These are phyloP conservation scores for Stegana nigrithorax DNA, from an alignment of 2,888 invertebrate genomes.

Conservation along the genomic window DNA sequence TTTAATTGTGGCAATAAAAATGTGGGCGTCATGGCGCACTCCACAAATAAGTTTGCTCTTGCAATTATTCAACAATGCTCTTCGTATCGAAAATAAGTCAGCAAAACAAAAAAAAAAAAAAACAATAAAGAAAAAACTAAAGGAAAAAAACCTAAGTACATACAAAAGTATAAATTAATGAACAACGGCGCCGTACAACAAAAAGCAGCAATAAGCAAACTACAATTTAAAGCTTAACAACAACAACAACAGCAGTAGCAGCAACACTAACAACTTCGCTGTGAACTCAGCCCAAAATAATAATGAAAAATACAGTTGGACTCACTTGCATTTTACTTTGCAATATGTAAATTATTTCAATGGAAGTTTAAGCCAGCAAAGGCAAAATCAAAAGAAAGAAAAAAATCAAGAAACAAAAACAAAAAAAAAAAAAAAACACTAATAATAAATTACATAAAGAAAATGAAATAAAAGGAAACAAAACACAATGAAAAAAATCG, in stretches of 20 bases:
- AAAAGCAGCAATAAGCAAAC: constrained; percentile 19
- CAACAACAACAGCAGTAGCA: neutral
- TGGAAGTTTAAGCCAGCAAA: constrained; percentile 49
- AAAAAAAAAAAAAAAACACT: constrained; percentile 36
- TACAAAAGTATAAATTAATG: constrained; percentile 45
- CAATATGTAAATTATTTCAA: constrained; percentile 60
- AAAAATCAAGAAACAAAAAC: neutral
- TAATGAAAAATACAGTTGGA: constrained; percentile 1
- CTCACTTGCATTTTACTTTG: constrained; percentile 33
- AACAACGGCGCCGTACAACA: constrained; percentile 41
- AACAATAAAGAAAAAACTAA: neutral
- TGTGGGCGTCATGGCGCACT: neutral
- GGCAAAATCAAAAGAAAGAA: constrained; percentile 23
- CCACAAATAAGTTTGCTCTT: neutral
- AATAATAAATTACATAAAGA: constrained; percentile 55
- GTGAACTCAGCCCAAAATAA: neutral
- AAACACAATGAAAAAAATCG: constrained; percentile 30
- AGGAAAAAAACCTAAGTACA: neutral
- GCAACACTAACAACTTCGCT: neutral
- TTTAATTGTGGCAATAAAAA: constrained; percentile 11
- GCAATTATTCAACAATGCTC: neutral
- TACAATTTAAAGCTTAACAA: neutral
- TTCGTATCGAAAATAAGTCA: neutral
- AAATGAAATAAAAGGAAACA: constrained; percentile 35
- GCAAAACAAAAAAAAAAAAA: neutral